Evolutionary conservation across 2,888 invertebrate genomes (phyloP), one percentile per base, ranked within the genome.

Genomic region (Apodemia zela): DNA sequence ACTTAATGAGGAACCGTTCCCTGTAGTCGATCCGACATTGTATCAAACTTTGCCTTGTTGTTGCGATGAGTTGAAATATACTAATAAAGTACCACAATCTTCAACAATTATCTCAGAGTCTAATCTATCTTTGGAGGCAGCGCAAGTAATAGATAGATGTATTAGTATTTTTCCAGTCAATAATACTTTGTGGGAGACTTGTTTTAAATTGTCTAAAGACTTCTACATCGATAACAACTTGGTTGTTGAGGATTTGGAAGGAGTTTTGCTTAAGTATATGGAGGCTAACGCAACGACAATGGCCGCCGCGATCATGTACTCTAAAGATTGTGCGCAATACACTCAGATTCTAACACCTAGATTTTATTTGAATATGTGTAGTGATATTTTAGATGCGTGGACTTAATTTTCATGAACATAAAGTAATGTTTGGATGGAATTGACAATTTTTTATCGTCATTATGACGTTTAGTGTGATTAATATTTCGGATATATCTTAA

Each of bases 221-320:
- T 91, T 83, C 71, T 91, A 81, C 68, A 67, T 90, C 47, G 81
- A 86, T 10, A 89, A 91, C 67, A 72, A 83, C 67, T 73, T 91
- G 66, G 78, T 77, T 17, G 85, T 93, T 65, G 79, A 85, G 11
- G 89, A 88, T 62, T 79, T 94, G 66, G 94, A 94, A 76, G 80
- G 79, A 4, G 86, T 94, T 4, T 81, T 94, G 63, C 77, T 91
- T 17, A 93, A 93, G 66, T 92, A 93, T 64, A 92, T 93, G 86
- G 87, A 92, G 66, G 84, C 87, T 0, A 80, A 91, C 63, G 84
- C 87, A 0, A 79, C 82, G 1, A 84, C 89, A 0, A 87, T 91
- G 89, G 89, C 89, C 1, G 85, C 85, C 0, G 91, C 92, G 3
- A 81, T 92, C 5, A 84, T 92, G 87, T 91, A 84, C 68, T 89